phyloP scores from a whole-genome alignment of 2,888 invertebrate species.

The Cecidostiba fungosa region DNA sequence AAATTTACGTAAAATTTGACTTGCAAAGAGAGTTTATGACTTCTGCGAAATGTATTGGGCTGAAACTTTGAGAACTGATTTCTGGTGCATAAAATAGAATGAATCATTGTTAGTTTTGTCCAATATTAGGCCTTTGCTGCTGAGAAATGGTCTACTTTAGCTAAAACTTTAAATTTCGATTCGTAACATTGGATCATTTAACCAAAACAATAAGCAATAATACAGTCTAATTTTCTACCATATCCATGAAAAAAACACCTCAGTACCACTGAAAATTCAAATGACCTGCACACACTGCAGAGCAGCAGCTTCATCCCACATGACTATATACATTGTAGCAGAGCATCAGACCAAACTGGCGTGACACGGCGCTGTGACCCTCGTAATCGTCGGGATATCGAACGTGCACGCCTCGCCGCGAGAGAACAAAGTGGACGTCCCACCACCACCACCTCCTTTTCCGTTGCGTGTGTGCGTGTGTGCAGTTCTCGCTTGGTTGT shows the following conservation, averaged over 20 bases:
- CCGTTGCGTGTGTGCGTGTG: background rate
- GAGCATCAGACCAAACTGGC: background rate
- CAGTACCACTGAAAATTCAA: background rate
- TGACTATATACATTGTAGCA: background rate
- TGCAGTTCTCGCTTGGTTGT: background rate
- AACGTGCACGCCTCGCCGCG: conserved; percentile 5
- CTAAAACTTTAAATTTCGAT: no score
- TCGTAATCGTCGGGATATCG: conserved; percentile 19
- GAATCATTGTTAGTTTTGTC: background rate
- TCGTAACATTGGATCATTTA: no score
- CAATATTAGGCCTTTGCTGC: no score
- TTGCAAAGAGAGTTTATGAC: no score
- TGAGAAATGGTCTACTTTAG: no score
- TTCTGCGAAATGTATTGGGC: no score
- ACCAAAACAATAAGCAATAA: background rate
- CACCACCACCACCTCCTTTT: background rate
- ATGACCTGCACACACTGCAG: background rate
- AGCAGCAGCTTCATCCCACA: background rate
- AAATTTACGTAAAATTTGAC: no score
- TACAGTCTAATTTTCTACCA: background rate
- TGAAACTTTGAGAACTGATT: background rate
- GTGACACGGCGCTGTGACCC: background rate
- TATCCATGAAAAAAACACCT: background rate
- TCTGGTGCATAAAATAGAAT: background rate
- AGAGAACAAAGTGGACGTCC: background rate